Base-by-base conservation (phyloP, 1,140 invertebrate species). In the Euwallacea fornicatus region DNA sequence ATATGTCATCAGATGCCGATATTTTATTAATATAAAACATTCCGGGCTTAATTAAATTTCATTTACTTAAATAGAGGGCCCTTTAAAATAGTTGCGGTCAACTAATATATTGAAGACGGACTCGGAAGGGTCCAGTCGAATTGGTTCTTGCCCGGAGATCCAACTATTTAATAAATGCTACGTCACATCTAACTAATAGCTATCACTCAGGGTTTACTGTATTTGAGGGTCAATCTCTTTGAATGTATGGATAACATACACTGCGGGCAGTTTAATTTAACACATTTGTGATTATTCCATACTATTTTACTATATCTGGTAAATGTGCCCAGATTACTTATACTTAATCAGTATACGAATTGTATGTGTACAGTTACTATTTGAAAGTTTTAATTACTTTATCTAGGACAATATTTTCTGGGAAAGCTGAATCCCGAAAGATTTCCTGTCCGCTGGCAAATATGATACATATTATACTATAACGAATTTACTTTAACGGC, bases 21-120 rank as follows among this genome's bases (percentile, higher is more conserved):
- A 47, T 68, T 68, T 68, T 68, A 60, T 68, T 68, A 68, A 68
- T 68, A 66, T 68, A 60, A 60, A 60, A 50, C 54, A 60, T 68
- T 68, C 66, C 56, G 7, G 6, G 13, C 66, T 68, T 60, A 68
- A 68, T 68, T 68, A 68, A 68, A 68, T 68, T 68, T 68, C 55
- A 68, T 68, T 68, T 68, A 68, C 66, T 68, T 68, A 59, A 43
- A 43, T 66, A 53, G 33, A 43, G 10, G 42, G 21, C 7, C 54
- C 65, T 13, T 66, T 58, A 56, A 56, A 66, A 44, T 58, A 56
- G 54, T 56, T 56, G 65, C 13, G 65, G 65, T 21, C 11, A 42
- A 66, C 21, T 58, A 66, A 66, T 66, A 43, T 66, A 44, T 58
- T 55, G 50, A 63, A 63, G 61, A 63, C 33, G 44, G 61, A 11